These are phyloP conservation scores for Hyphantria cunea DNA, from an alignment of 1,140 invertebrate genomes.

Conservation along the genomic window DNA sequence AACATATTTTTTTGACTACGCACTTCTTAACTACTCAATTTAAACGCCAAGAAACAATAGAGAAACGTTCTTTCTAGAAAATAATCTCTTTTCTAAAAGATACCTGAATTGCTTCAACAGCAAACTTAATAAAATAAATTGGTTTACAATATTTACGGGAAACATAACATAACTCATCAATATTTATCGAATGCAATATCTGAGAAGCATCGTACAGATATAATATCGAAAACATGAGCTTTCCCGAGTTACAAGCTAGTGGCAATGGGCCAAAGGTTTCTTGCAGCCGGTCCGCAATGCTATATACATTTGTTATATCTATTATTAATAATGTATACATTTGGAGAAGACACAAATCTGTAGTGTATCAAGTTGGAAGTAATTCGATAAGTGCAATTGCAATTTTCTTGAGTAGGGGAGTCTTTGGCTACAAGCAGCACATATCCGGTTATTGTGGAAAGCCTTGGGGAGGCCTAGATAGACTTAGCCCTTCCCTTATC, in stretches of 20 bases:
- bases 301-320: slow-evolving; percentile 29
- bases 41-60: no score
- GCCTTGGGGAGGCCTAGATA: no score
- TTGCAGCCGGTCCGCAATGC: slow-evolving; percentile 22
- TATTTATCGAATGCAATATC: slow-evolving; percentile 27
- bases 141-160: slow-evolving; percentile 6
- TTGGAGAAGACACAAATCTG: neutral
- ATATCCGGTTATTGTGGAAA: no score
- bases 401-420: no score
- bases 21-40: no score
- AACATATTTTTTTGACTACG: no score
- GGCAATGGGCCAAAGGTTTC: slow-evolving; percentile 37
- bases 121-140: no score
- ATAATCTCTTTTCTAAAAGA: no score
- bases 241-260: slow-evolving; percentile 31
- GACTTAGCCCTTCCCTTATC: no score
- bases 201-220: slow-evolving; percentile 11
- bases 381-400: no score
- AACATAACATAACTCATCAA: slow-evolving; percentile 1
- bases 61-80: no score
- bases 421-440: no score
- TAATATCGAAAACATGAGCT: slow-evolving; percentile 29
- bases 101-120: neutral
- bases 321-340: slow-evolving; percentile 29
- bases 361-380: neutral